phyloP scores from a whole-genome alignment of 2,888 invertebrate genomes.

The Stramonita haemastoma region DNA sequence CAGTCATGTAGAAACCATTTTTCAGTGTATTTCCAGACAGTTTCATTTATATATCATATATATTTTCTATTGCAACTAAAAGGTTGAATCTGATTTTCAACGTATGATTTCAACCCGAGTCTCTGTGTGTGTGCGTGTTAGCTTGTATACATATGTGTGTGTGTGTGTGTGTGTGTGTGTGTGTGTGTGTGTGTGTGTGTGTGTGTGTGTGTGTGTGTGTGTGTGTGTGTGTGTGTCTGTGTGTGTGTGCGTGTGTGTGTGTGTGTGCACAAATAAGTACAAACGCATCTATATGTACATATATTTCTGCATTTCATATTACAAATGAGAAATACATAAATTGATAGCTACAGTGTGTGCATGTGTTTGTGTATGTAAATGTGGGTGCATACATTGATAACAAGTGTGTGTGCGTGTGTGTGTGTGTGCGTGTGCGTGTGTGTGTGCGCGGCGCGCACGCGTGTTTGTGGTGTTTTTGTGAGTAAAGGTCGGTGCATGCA shows the following conservation, averaged over 20 bases:
- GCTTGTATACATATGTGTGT: neutral
- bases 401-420: neutral
- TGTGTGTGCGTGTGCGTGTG: neutral
- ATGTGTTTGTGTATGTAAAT: neutral
- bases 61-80: too few relatives aligned
- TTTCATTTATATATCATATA: too few relatives aligned
- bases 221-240: neutral
- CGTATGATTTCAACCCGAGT: neutral
- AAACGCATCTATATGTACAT: too few relatives aligned
- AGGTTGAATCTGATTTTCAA: too few relatives aligned
- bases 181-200: constrained; percentile 14
- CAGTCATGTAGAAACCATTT: too few relatives aligned
- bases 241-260: constrained; percentile 11
- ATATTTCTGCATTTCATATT: too few relatives aligned
- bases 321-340: too few relatives aligned
- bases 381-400: too few relatives aligned
- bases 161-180: neutral
- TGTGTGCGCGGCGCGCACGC: neutral
- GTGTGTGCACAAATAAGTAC: neutral
- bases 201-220: neutral
- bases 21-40: too few relatives aligned
- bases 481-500: neutral
- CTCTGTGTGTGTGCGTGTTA: neutral
- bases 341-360: neutral
- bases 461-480: too few relatives aligned